These are phyloP conservation scores for Chaetodon trifascialis DNA, from an alignment of 2,113 vertebrate species.

Conservation along the genomic window DNA sequence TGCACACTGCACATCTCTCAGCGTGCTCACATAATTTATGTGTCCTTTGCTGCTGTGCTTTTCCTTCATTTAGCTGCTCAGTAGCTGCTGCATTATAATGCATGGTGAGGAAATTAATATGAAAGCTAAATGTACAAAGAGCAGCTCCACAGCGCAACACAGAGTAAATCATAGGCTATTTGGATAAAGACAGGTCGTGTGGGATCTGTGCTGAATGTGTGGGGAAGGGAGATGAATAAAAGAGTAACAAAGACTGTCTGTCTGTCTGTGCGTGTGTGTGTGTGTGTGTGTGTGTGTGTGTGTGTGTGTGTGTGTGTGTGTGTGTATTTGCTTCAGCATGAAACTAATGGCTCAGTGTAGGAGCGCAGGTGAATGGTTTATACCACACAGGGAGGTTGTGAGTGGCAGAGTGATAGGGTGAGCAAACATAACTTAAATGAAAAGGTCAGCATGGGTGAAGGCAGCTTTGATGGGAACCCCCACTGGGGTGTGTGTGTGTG, in stretches of 20 bases:
- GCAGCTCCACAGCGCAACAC: neutral
- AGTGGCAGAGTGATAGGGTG: constrained; percentile 36
- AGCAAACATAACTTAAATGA: constrained; percentile 54
- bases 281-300: neutral
- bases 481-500: constrained; percentile 30
- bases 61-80: neutral
- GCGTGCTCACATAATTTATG: neutral
- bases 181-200: neutral
- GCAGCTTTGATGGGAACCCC: constrained; percentile 76
- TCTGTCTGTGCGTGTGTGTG: neutral
- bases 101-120: neutral
- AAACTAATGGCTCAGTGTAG: neutral
- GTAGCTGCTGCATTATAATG: neutral
- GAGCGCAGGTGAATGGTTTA: constrained; percentile 34
- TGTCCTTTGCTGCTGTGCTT: neutral
- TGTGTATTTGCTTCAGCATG: neutral
- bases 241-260: neutral
- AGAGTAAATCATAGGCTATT: neutral
- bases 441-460: constrained; percentile 73
- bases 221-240: neutral
- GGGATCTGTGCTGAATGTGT: neutral
- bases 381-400: constrained; percentile 22
- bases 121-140: constrained; percentile 6
- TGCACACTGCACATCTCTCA: constrained; percentile 1
- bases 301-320: neutral